Conservation (phyloP, 2,888 invertebrate species). For the Eilema depressum region DNA sequence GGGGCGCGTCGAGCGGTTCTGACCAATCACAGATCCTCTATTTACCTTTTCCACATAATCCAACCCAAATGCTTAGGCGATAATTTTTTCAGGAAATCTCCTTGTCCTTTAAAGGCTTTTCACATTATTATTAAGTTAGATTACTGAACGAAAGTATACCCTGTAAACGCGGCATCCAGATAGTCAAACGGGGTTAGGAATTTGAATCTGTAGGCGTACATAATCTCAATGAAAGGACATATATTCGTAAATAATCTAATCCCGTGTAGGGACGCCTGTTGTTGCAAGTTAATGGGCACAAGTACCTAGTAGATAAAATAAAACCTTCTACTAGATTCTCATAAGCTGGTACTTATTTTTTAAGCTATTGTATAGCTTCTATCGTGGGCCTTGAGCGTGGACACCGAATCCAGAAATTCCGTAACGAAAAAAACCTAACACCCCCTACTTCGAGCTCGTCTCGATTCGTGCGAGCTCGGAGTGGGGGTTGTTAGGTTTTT, state of each 20-base stretch:
- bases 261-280: too few relatives aligned
- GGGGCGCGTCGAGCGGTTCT: conserved; percentile 64
- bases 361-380: too few relatives aligned
- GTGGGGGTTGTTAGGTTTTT: too few relatives aligned
- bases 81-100: conserved; percentile 49
- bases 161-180: background rate
- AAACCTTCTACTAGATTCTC: too few relatives aligned
- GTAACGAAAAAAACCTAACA: too few relatives aligned
- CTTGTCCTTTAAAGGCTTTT: background rate
- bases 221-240: background rate
- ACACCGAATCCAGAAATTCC: too few relatives aligned
- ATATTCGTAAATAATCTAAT: background rate
- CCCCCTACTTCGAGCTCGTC: too few relatives aligned
- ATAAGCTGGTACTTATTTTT: too few relatives aligned
- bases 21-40: conserved; percentile 71
- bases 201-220: background rate
- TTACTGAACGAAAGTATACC: background rate
- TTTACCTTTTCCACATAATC: conserved; percentile 66
- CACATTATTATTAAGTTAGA: background rate
- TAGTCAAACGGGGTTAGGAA: background rate
- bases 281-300: too few relatives aligned
- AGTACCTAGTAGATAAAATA: too few relatives aligned
- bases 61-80: conserved; percentile 54
- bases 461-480: too few relatives aligned
- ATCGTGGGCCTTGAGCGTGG: too few relatives aligned